These are phyloP conservation scores for Pycnonotus jocosus DNA, from an alignment of 2,113 vertebrate genomes.

Conservation along the genomic window DNA sequence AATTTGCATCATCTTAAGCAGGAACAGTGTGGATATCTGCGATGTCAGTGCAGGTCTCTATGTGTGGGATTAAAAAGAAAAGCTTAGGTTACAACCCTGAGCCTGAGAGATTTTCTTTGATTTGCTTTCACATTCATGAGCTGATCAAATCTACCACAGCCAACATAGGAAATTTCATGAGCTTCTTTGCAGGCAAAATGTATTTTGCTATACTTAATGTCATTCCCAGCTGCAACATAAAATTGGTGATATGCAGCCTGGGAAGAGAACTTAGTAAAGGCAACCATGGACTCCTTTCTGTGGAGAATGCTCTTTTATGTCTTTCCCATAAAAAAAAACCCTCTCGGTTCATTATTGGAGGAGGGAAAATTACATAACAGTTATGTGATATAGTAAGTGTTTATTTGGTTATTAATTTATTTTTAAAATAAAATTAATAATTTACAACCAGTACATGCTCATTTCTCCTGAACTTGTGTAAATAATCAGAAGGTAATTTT, in stretches of 20 bases:
- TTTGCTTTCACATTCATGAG: conserved; percentile 7
- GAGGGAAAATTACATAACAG: not conserved
- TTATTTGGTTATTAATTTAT: not conserved
- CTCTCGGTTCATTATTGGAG: not conserved
- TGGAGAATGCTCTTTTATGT: not conserved
- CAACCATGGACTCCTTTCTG: not conserved
- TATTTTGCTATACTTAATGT: not conserved
- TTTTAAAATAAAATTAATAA: conserved; percentile 29
- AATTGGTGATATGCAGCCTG: not conserved
- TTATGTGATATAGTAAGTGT: not conserved
- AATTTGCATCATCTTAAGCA: not conserved
- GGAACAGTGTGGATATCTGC: not conserved
- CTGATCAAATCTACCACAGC: not conserved
- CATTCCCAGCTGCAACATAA: not conserved
- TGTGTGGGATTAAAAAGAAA: not conserved
- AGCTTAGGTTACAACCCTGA: not conserved
- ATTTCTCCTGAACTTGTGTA: not conserved
- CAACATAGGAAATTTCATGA: not conserved
- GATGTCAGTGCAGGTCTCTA: not conserved
- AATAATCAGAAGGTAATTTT: not conserved
- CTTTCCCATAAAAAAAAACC: not conserved
- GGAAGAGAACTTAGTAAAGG: not conserved
- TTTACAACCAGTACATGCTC: not conserved
- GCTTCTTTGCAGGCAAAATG: not conserved
- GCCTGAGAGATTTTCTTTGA: conserved; percentile 3